Evolutionary conservation across 1,140 invertebrate species (phyloP).

Genomic region (Potamilus streckersoni): DNA sequence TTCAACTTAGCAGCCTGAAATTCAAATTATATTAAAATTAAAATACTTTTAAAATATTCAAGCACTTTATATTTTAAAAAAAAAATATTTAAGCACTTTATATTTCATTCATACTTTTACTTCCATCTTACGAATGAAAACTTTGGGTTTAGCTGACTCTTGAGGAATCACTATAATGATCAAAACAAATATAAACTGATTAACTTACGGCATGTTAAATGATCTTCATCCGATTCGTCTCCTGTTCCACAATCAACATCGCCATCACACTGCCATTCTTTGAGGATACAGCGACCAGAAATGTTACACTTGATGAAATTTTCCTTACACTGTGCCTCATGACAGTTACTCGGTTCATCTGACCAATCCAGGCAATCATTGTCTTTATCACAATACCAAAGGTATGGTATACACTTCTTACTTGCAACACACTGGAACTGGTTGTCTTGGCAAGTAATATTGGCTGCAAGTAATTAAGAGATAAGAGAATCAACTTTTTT

Average conservation of each 20-base stretch:
- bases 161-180: no score
- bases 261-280: slow-evolving; percentile 74
- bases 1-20: no score
- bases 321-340: slow-evolving; percentile 67
- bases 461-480: slow-evolving; percentile 9
- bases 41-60: no score
- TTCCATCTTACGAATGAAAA: no score
- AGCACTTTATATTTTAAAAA: no score
- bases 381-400: slow-evolving; percentile 90
- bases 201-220: slow-evolving; percentile 45
- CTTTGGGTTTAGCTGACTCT: no score
- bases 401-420: slow-evolving; percentile 94
- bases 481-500: background rate
- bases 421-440: slow-evolving; percentile 91
- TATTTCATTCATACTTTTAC: no score
- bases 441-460: slow-evolving; percentile 71
- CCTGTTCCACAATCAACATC: slow-evolving; percentile 55
- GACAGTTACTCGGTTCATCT: slow-evolving; percentile 76
- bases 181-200: no score
- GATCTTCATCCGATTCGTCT: slow-evolving; percentile 53
- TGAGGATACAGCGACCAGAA: slow-evolving; percentile 27
- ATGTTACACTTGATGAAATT: slow-evolving; percentile 48
- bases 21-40: no score
- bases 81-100: no score
- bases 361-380: slow-evolving; percentile 86